Evolutionary conservation across 2,797 vertebrate genomes (phyloP), one percentile per base, ranked within the genome.

Genomic region (Caiman crocodilus): DNA sequence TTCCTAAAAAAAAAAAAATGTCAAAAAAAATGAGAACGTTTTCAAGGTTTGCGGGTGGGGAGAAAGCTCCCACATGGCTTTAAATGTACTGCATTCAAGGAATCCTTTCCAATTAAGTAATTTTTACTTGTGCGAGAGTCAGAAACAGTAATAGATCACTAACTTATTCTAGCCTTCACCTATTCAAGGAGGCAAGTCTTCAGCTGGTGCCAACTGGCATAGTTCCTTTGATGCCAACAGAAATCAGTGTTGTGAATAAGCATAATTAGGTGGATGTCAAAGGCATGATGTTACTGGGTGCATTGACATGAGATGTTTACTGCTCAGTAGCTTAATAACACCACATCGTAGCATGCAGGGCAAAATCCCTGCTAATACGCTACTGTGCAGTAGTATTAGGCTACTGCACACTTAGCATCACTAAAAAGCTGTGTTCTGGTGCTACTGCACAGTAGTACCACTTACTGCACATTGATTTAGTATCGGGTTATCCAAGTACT

Each of bases 331-430:
- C 42, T 50, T 50, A 50, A 50, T 50, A 50, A 50, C 94, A 76
- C 64, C 56, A 87, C 58, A 86, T 60, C 95, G 84, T 21, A 35
- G 60, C 89, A 87, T 89, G 84, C 80, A 82, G 60, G 82, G 80
- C 85, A 88, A 14, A 71, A 35, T 91, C 90, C 85, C 76, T 81
- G 42, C 9, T 50, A 50, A 50, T 50, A 50, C 9, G 42, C 42
- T 50, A 50, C 9, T 50, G 42, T 50, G 42, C 42, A 50, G 42
- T 11, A 50, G 42, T 50, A 50, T 50, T 8, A 50, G 42, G 42
- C 42, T 50, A 50, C 42, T 50, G 42, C 42, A 50, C 42, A 50
- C 9, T 50, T 50, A 50, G 9, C 42, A 50, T 50, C 42, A 50
- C 42, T 50, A 10, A 50, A 50, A 50, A 50, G 42, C 42, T 50